Base-by-base conservation (phyloP, 2,888 invertebrate species). In the Eupithecia tripunctaria region DNA sequence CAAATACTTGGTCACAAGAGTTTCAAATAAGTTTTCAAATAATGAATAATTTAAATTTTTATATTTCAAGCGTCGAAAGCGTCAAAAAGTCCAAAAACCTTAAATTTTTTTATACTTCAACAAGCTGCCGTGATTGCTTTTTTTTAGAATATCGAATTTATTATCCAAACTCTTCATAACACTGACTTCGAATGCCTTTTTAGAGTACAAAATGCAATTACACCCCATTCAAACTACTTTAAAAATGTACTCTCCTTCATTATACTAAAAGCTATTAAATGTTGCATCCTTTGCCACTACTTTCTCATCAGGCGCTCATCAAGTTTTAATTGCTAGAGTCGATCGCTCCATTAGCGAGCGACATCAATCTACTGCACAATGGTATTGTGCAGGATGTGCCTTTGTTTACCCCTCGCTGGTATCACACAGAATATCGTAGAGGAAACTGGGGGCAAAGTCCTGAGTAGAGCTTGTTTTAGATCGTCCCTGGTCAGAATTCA, bases 261-360 rank as follows among this genome's bases (percentile, higher is more conserved):
- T 56, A 56, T 56, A 56, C 21, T 25, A 1, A 51, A 65, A 18
- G 60, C 29, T 60, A 60, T 60, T 41, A n/a, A 38, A 21, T 65
- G 14, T 27, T 29, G 18, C 43, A 65, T 18, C 41, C 47, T 41
- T 64, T 70, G 70, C 70, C 29, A 38, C 38, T 27, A 64, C 64
- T 64, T 68, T 70, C 64, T 36, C n/a, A 70, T 70, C 64, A 70
- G 64, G 70, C 51, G 56, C 69, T 63, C 63, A 64, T 68, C 68
- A 69, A 36, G 63, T 69, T 64, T 69, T 69, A 69, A 69, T 69
- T 69, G 69, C 51, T 27, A 56, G 47, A 70, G 38, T 64, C 51
- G 63, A 56, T 70, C 25, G 36, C 27, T 51, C 70, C 64, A 70
- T 70, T 70, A 70, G 64, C 71, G 14, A 25, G 60, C 41, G 47